Conservation (phyloP, 2,888 invertebrate species). For the Sericinus montela region DNA sequence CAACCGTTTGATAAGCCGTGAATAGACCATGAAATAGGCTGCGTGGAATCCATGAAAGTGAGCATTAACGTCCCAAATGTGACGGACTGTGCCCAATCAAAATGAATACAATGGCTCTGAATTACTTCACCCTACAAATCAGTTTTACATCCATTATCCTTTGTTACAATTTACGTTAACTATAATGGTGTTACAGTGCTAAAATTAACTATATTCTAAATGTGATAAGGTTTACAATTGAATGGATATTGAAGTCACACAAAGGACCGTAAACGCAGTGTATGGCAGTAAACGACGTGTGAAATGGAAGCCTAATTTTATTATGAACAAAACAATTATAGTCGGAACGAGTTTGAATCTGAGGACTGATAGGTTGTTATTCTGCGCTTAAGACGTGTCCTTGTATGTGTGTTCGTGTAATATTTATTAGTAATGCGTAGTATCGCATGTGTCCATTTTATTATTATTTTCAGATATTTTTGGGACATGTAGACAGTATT, state of each 20-base stretch:
- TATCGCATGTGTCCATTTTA: too few relatives aligned
- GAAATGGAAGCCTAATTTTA: constrained; percentile 54
- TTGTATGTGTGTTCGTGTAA: too few relatives aligned
- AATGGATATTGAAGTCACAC: constrained; percentile 15
- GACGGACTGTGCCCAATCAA: constrained; percentile 14
- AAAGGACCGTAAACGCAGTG: constrained; percentile 33
- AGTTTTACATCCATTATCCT: constrained; percentile 28
- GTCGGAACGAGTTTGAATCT: constrained; percentile 23
- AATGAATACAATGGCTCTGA: constrained; percentile 20
- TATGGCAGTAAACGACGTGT: constrained; percentile 39
- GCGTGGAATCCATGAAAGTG: constrained; percentile 10
- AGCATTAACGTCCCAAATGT: constrained; percentile 6
- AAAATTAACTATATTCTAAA: not conserved
- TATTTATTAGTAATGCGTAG: too few relatives aligned
- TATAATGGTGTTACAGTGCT: constrained; percentile 16
- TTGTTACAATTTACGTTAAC: constrained; percentile 15
- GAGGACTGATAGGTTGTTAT: constrained; percentile 14
- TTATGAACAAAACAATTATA: constrained; percentile 46
- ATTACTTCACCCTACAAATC: constrained; percentile 31
- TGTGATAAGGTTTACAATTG: constrained; percentile 17
- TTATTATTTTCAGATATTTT: too few relatives aligned
- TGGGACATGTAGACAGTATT: too few relatives aligned
- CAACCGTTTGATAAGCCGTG: constrained; percentile 1
- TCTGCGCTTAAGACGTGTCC: not conserved
- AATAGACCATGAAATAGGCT: not conserved